A percentile compares a stretch with the other conserved stretches of the same genome.
These are phyloP conservation scores for Tadarida brasiliensis DNA, from an alignment of 2,797 vertebrate genomes.

Conservation along the genomic window DNA sequence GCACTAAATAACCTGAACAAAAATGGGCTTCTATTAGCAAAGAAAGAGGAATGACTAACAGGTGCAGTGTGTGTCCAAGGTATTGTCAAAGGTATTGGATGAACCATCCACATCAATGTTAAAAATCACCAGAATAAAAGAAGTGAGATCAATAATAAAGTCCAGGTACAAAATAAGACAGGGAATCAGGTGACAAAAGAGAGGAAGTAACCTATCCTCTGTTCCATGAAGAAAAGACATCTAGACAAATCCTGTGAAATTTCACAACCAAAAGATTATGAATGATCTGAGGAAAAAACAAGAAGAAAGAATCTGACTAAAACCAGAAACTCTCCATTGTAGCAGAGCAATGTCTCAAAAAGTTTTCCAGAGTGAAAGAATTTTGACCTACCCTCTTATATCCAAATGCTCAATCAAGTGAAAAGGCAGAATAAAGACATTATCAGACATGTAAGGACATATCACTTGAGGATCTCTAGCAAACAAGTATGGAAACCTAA, in stretches of 20 bases:
- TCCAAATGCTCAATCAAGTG: not conserved
- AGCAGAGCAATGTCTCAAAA: conserved; percentile 22
- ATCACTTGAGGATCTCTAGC: conserved; percentile 51
- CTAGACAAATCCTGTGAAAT: not conserved
- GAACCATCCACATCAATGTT: not conserved
- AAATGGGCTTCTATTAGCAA: not conserved
- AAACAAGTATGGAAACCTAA: conserved; percentile 52
- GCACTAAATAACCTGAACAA: not conserved
- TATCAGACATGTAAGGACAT: not conserved
- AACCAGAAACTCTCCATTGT: not conserved
- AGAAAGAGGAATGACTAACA: not conserved
- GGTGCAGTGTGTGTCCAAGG: not conserved
- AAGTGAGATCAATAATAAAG: not conserved
- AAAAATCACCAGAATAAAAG: not conserved
- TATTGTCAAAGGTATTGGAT: not conserved
- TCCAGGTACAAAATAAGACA: not conserved
- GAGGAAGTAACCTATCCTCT: not conserved
- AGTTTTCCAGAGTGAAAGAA: conserved; percentile 36
- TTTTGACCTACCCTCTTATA: conserved; percentile 42
- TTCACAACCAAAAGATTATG: conserved; percentile 12
- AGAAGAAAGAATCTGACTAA: conserved; percentile 40
- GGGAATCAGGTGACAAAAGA: not conserved
- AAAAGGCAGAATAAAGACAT: conserved; percentile 40
- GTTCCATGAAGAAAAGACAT: not conserved
- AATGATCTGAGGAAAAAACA: not conserved